Conservation (phyloP, 2,888 invertebrate species). For the Drosophila maculinotata region DNA sequence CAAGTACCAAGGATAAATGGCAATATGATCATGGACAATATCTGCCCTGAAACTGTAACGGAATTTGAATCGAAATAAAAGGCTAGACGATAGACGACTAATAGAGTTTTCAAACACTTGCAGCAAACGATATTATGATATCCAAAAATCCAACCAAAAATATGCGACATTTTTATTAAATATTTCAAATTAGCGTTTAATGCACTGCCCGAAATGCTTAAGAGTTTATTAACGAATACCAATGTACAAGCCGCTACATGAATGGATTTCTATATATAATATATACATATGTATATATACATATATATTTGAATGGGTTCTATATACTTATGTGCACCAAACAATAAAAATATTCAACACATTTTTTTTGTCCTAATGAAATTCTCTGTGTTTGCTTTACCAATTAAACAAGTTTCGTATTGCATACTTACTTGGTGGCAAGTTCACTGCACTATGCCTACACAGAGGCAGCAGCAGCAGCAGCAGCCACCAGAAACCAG, state of each 20-base stretch:
- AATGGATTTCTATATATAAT: constrained; percentile 7
- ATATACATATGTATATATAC: constrained; percentile 1
- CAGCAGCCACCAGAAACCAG: not conserved
- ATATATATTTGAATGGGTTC: constrained; percentile 17
- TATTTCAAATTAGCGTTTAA: not conserved
- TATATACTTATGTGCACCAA: constrained; percentile 30
- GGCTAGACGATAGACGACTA: not conserved
- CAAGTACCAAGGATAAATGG: constrained; percentile 51
- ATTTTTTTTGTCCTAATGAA: constrained; percentile 34
- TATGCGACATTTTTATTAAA: not conserved
- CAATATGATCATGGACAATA: constrained; percentile 76
- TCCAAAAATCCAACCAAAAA: constrained; percentile 30
- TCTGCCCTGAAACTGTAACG: constrained; percentile 64
- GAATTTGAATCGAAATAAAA: not conserved
- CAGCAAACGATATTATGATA: constrained; percentile 42
- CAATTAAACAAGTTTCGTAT: constrained; percentile 61
- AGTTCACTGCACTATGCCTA: constrained; percentile 66
- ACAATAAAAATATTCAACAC: constrained; percentile 35
- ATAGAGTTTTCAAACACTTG: not conserved
- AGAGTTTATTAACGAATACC: not conserved
- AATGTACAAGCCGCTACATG: constrained; percentile 26
- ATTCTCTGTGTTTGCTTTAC: constrained; percentile 37
- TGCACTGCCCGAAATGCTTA: constrained; percentile 18
- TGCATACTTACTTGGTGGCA: constrained; percentile 64
- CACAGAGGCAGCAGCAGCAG: constrained; percentile 5